Base-by-base conservation (phyloP, 2,797 vertebrate genomes). In the Acanthurus tractus region DNA sequence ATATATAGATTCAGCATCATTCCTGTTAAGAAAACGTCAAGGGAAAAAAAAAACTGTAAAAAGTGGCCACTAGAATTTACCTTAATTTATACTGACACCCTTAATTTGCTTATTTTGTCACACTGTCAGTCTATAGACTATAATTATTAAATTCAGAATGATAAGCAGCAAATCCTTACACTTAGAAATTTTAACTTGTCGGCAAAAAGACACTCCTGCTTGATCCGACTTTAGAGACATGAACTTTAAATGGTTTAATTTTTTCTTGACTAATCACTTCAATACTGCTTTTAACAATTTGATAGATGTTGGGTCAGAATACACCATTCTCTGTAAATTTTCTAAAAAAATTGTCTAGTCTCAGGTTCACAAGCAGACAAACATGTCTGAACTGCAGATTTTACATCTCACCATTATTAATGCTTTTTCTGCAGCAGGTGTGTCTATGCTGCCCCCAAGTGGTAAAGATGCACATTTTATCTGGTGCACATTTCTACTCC, bases 371-470 rank as follows among this genome's bases (percentile, higher is more conserved):
- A 40, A 40, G 38, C 7, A 52, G 12, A 38, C 34, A 49, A 56
- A 81, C 58, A 65, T 3, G 23, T 9, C 36, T 54, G 45, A 74
- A 13, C 55, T 73, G 61, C 45, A 65, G 54, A 20, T 9, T 12
- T 52, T 25, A 40, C 55, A 12, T 10, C 13, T 2, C 50, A 17
- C 17, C 38, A n/a, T 49, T 14, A 23, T 6, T 38, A n/a, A n/a
- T 25, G 69, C 0, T 22, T 42, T 12, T 0, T 57, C 10, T 66
- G 68, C 56, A n/a, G 62, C 40, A 73, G 56, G 45, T 46, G 63
- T 7, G 18, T 66, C 53, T 74, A 8, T 81, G n/a, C 81, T 83
- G 90, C 91, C 93, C 40, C 75, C 86, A 0, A 53, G 83, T 83
- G 92, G 90, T 11, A 1, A 57, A 8, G 42, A 6, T 4, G 15